A percentile compares a stretch with the other conserved stretches of the same genome.
Evolutionary conservation across 2,888 invertebrate genomes (phyloP).

Genomic region (Portevinia maculata): DNA sequence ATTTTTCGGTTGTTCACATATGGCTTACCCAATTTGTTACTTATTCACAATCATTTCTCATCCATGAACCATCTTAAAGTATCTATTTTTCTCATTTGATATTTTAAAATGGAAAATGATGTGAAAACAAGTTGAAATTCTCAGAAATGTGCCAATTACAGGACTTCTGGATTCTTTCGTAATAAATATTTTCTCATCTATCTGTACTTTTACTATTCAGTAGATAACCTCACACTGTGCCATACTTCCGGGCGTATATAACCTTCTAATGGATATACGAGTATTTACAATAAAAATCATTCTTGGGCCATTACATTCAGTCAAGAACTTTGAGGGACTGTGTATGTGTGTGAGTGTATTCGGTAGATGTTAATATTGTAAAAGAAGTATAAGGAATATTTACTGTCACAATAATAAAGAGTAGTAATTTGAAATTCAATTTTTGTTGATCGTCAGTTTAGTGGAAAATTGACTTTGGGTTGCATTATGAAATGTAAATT

Average conservation of each 20-base stretch:
- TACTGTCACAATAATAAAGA: background rate
- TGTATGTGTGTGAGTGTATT: background rate
- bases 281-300: conserved; percentile 34
- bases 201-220: conserved; percentile 2
- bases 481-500: background rate
- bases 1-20: background rate
- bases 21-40: conserved; percentile 4
- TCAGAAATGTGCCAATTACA: conserved; percentile 9
- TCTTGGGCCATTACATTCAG: conserved; percentile 27
- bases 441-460: background rate
- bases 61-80: background rate
- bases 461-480: background rate
- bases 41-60: background rate
- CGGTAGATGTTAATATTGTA: conserved; percentile 26
- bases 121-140: conserved; percentile 2
- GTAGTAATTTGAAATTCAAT: background rate
- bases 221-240: background rate
- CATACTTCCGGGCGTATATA: background rate
- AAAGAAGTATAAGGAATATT: conserved; percentile 27
- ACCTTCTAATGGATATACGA: conserved; percentile 16
- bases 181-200: conserved; percentile 5
- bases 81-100: background rate
- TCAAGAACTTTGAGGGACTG: background rate
- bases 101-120: background rate
- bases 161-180: background rate